Evolutionary conservation across 2,888 invertebrate genomes (phyloP), one percentile per base, ranked within the genome.

Genomic region (Lacanobia wlatinum): DNA sequence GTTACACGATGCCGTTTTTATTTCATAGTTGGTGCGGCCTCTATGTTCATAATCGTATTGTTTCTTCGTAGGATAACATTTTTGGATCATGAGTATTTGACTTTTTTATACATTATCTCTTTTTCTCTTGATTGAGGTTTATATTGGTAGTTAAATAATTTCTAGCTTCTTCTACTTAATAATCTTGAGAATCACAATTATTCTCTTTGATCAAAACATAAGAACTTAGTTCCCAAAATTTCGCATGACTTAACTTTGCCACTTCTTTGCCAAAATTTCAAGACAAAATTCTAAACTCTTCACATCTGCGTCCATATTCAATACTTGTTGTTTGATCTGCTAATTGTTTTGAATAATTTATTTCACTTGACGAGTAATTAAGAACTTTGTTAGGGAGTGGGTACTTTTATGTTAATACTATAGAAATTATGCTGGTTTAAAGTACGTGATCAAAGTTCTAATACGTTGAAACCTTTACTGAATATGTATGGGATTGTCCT

Each of bases 281-380:
- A 72, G 59, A 73, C 62, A 46, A 73, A 75, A 74, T 52, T 77
- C 34, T 61, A 50, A 73, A 75, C 70, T 81, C 78, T 81, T 81
- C 72, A 84, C 83, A 87, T 74, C 84, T 84, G 78, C 84, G 83
- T 88, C 83, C 85, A 86, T 86, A 86, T 86, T 86, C 84, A 79
- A 83, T 87, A 80, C 68, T 83, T 82, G 84, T 90, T 90, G 90
- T 91, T 91, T 90, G 88, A 91, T 90, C 88, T 88, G 83, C 88
- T 90, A 91, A 93, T 92, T 93, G 92, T 93, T 91, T 91, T 90
- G 92, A 93, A 93, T 93, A 91, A 93, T 92, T 93, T 92, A 93
- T 93, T 92, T 92, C 88, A 90, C 90, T 92, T 91, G 90, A 91
- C 89, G 92, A 92, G 91, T 93, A 92, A 92, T 92, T 93, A 91